phyloP scores from a whole-genome alignment of 2,888 invertebrate genomes.

The Brachylomia viminalis region DNA sequence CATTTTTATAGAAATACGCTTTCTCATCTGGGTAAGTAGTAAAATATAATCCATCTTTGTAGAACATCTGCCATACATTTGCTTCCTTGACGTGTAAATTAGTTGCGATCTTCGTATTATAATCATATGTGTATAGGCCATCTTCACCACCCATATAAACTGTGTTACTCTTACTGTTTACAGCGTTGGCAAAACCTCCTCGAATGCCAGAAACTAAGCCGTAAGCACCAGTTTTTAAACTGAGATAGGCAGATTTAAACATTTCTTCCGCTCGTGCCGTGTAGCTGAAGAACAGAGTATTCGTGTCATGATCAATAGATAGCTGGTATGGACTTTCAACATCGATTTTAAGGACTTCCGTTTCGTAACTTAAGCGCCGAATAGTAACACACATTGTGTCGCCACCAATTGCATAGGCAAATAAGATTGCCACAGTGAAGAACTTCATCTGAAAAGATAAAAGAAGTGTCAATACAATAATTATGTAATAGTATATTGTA shows the following conservation, averaged over 20 bases:
- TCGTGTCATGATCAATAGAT: conserved; percentile 80
- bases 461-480: background rate
- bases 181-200: conserved; percentile 80
- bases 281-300: conserved; percentile 81
- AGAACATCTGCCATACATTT: conserved; percentile 85
- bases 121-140: conserved; percentile 79
- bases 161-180: conserved; percentile 72
- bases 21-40: conserved; percentile 75
- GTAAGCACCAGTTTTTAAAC: conserved; percentile 75
- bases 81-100: conserved; percentile 65
- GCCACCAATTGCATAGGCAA: conserved; percentile 48
- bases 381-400: conserved; percentile 38
- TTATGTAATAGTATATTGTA: background rate
- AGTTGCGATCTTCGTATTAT: conserved; percentile 70
- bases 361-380: conserved; percentile 51
- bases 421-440: conserved; percentile 43
- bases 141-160: conserved; percentile 80
- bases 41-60: conserved; percentile 78
- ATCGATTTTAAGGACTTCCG: conserved; percentile 70
- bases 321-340: conserved; percentile 79
- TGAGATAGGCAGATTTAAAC: conserved; percentile 77
- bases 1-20: conserved; percentile 68
- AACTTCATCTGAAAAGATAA: conserved; percentile 70
- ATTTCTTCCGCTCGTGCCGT: conserved; percentile 52
- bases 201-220: conserved; percentile 72